Evolutionary conservation across 1,140 invertebrate species (phyloP).

Genomic region (Atta texana): DNA sequence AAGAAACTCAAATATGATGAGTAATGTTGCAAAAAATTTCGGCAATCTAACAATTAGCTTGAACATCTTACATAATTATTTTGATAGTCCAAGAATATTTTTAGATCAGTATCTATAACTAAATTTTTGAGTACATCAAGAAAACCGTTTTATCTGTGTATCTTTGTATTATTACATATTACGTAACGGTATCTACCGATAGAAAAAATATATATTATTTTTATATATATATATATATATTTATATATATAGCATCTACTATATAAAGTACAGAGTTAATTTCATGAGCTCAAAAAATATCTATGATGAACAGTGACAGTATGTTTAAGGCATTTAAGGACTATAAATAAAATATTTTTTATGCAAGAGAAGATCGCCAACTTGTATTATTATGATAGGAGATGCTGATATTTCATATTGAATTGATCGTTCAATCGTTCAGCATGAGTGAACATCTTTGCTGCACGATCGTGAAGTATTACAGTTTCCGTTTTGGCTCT

Average conservation of each 20-base stretch:
- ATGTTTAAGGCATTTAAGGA: not conserved
- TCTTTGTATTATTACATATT: not conserved
- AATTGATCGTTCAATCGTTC: conserved; percentile 51
- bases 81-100: not conserved
- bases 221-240: not conserved
- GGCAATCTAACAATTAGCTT: not conserved
- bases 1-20: not conserved
- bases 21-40: no score
- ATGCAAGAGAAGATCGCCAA: conserved; percentile 24
- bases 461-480: conserved; percentile 31
- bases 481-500: conserved; percentile 5
- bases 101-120: not conserved
- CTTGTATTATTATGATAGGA: conserved; percentile 2
- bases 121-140: not conserved
- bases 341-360: not conserved
- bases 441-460: conserved; percentile 54
- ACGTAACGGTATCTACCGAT: not conserved
- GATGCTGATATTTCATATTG: conserved; percentile 43
- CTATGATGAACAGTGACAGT: conserved; percentile 11
- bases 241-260: not conserved
- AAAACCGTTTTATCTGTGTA: not conserved
- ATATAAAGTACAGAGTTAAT: not conserved
- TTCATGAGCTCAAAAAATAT: not conserved
- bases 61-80: not conserved
- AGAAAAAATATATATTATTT: not conserved